Base-by-base conservation (phyloP, 1,140 invertebrate genomes). In the Megalopta genalis region DNA sequence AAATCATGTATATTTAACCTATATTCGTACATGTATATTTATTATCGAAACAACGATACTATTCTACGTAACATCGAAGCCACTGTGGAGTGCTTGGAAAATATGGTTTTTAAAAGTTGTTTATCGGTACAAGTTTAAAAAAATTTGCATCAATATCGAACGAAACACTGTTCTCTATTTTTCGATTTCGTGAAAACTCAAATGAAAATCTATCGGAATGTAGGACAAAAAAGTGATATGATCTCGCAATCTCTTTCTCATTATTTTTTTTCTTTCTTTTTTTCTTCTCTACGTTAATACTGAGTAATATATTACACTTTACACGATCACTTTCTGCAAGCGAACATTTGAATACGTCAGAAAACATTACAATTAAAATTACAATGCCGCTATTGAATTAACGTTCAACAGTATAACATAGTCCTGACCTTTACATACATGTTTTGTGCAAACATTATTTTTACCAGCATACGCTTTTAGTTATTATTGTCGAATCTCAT, bases 221-320 rank as follows among this genome's bases (percentile, higher is more conserved):
- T 92, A 87, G 86, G 86, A 86, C 85, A 86, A 75, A 88, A 85
- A 88, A 80, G 73, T 87, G 70, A 77, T 86, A 65, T 75, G 77
- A 80, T 80, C 78, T 73, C 84, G 84, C 49, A 46, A 46, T 46
- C 42, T 46, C 42, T 46, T 21, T 52, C 78, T 83, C 86, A 39
- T 82, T 85, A 12, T 21, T 52, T 78, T 82, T 86, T 49, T 82
- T 85, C 84, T 9, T 66, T 85, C n/a, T 52, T 78, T 82, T 86
- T 49, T 82, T 85, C 84, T 9, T 66, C n/a, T 85, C 84, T 87
- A 89, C 87, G 72, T 90, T 90, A 92, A 93, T 93, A 93, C 91
- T 92, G 90, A 86, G 88, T 87, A 79, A 91, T 92, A 90, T 89
- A 92, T 92, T 91, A 93, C 89, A 92, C 88, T 91, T 91, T 90